Conservation (phyloP, 2,113 vertebrate species). For the Pithys albifrons region DNA sequence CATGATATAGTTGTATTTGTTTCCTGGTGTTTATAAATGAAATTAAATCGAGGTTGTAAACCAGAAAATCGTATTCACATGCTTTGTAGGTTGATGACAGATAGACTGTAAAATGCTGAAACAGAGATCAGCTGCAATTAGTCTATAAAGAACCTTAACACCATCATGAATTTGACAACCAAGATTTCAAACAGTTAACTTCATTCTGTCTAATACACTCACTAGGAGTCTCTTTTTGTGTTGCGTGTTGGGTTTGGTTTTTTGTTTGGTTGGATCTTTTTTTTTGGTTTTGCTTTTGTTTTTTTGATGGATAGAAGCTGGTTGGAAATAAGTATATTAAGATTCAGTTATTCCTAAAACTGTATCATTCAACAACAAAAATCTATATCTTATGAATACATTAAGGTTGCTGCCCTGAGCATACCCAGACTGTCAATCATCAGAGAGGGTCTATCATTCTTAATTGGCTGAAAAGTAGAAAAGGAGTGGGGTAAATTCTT, state of each 20-base stretch:
- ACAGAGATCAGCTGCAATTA: background rate
- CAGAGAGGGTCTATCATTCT: background rate
- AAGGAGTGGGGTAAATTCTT: background rate
- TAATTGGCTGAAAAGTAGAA: background rate
- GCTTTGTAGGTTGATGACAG: background rate
- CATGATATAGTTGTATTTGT: background rate
- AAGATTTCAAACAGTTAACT: background rate
- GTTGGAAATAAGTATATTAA: background rate
- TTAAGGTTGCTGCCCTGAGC: background rate
- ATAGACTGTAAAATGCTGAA: background rate
- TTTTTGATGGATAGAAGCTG: background rate
- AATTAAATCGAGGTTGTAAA: constrained; percentile 20
- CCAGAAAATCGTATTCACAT: background rate
- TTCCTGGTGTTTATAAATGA: background rate
- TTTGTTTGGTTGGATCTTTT: background rate
- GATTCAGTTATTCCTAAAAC: background rate
- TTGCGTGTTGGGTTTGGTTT: background rate
- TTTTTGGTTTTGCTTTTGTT: background rate
- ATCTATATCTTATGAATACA: background rate
- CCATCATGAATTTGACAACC: background rate
- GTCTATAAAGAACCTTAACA: background rate
- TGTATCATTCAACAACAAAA: background rate
- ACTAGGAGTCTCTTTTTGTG: background rate
- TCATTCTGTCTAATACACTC: background rate
- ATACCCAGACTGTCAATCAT: background rate